A percentile compares a stretch with the other conserved stretches of the same genome.
Evolutionary conservation across 1,140 invertebrate genomes (phyloP).

Genomic region (Yoshiicerus persimilis): DNA sequence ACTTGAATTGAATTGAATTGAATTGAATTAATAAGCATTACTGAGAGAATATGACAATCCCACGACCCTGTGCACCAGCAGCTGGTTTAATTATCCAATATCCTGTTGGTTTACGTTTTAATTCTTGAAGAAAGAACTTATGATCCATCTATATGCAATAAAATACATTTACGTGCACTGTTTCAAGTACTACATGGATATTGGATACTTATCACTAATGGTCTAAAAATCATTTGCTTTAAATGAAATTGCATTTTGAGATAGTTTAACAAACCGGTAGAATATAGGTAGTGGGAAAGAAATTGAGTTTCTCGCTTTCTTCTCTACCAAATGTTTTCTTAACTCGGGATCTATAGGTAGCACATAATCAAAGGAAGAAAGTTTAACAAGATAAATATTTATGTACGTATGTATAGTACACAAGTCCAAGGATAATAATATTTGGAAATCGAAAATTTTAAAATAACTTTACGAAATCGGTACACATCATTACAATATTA

Average conservation of each 20-base stretch:
- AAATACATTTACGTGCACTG: neutral
- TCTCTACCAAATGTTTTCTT: conserved; percentile 42
- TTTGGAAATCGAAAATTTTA: neutral
- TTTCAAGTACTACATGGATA: too few relatives aligned
- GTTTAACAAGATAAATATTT: too few relatives aligned
- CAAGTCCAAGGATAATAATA: too few relatives aligned
- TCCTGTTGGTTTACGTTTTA: conserved; percentile 58
- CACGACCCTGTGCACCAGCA: conserved; percentile 56
- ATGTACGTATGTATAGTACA: too few relatives aligned
- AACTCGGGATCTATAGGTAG: conserved; percentile 26
- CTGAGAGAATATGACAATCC: conserved; percentile 62
- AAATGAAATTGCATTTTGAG: neutral
- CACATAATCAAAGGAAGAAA: neutral
- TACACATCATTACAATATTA: neutral
- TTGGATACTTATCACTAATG: too few relatives aligned
- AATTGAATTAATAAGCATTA: conserved; percentile 33
- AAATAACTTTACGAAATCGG: neutral
- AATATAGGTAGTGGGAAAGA: conserved; percentile 57
- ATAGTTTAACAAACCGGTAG: conserved; percentile 51
- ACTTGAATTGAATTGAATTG: too few relatives aligned
- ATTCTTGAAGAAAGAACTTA: conserved; percentile 58
- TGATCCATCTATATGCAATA: conserved; percentile 49
- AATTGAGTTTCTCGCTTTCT: conserved; percentile 55
- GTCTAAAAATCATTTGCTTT: neutral
- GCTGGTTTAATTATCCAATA: conserved; percentile 68